Evolutionary conservation across 2,113 vertebrate species (phyloP).

Genomic region (Chamaetylas fuelleborni): DNA sequence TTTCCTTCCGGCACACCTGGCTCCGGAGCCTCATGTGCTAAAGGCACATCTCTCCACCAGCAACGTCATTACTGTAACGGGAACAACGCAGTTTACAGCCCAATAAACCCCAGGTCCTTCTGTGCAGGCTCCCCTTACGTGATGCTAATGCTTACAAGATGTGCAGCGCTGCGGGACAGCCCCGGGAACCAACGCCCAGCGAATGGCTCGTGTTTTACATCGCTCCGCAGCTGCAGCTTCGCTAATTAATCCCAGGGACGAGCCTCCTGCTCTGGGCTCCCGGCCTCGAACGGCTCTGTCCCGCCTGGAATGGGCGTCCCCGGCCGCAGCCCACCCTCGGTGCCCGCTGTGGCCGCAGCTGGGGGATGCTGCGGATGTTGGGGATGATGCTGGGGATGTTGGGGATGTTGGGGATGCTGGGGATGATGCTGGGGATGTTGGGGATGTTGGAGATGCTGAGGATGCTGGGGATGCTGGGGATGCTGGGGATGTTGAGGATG

Average conservation of each 20-base stretch:
- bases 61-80: not conserved
- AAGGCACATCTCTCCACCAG: conserved; percentile 2
- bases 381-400: not conserved
- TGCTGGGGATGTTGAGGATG: not conserved
- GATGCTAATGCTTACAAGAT: conserved; percentile 39
- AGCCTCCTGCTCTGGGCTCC: not conserved
- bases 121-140: conserved; percentile 24
- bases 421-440: no score
- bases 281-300: not conserved
- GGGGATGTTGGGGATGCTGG: no score
- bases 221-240: not conserved
- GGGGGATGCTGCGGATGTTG: not conserved
- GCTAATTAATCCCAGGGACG: conserved; percentile 39
- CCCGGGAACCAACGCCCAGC: not conserved
- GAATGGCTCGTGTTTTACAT: conserved; percentile 11
- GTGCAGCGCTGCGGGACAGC: not conserved
- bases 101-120: conserved; percentile 50
- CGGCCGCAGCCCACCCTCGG: not conserved
- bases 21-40: not conserved
- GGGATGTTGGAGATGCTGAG: no score
- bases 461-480: no score
- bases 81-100: conserved; percentile 52
- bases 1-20: conserved; percentile 39
- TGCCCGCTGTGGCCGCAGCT: not conserved
- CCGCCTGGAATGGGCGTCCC: fast-evolving